Base-by-base conservation (phyloP, 2,797 vertebrate genomes). In the Pelodytes ibericus region DNA sequence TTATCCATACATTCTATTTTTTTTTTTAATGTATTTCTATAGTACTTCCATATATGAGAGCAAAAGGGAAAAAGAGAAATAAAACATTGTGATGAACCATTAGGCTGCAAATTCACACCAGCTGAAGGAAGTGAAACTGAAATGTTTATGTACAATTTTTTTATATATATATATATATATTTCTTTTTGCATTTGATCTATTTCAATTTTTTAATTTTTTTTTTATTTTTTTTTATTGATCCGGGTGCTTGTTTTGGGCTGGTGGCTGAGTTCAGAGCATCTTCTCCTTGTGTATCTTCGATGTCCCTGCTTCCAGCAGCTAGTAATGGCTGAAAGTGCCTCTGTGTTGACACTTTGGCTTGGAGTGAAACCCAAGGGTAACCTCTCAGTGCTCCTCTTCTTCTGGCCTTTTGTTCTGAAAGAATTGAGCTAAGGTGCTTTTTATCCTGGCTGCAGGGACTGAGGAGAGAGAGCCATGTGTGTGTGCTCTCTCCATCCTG, bases 381-480 rank as follows among this genome's bases (percentile, higher is more conserved):
- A 83, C 86, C 83, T 85, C 83, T 60, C 20, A 81, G 85, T 82
- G 81, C 82, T 83, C 81, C 82, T 9, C 0, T 77, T 83, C 83
- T 18, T 58, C 85, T 64, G 83, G 85, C 82, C 91, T 91, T 90
- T 90, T 91, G 90, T 92, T 92, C 87, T 85, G 51, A 31, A 82
- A 84, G 86, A 87, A 88, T 77, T n/a, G 41, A 84, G 88, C 89
- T 84, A 80, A 88, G 90, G 90, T 89, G 84, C 89, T 76, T 87
- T 88, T 84, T 16, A 83, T 74, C 81, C 71, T 67, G 87, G 84
- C 79, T 41, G 81, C 41, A 71, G 58, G 16, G 82, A 69, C 83
- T 81, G 58, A 22, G n/a, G 49, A 71, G 74, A 71, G 49, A 71
- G 74, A 71, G 51, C 44, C 60, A 63, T 44, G 53, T 22, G 87